Evolutionary conservation across 37 sponge, comb jelly and placozoan genomes (phyloP).

Genomic region (Agelas oroides): DNA sequence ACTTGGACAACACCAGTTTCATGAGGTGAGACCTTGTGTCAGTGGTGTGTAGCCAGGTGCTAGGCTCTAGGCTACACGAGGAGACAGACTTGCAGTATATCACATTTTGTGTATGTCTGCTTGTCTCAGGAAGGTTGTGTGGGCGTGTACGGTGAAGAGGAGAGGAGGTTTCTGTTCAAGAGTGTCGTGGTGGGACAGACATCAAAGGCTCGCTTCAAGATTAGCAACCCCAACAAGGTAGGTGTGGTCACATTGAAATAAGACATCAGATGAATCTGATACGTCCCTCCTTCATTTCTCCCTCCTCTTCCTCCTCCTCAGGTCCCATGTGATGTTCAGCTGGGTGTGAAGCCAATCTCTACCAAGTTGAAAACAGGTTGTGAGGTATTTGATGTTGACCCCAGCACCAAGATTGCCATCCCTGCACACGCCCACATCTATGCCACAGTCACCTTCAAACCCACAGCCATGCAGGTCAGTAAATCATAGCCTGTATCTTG

Average conservation of each 20-base stretch:
- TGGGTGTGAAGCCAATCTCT: constrained; percentile 25
- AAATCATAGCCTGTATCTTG: background rate
- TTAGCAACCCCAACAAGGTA: constrained; percentile 89
- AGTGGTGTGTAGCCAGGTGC: background rate
- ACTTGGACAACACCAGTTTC: constrained; percentile 61
- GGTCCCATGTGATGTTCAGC: constrained; percentile 91
- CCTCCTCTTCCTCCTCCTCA: background rate
- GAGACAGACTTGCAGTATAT: too few species aligned
- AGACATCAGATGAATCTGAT: too few species aligned
- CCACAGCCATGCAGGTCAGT: constrained; percentile 87
- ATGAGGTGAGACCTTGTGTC: too few species aligned
- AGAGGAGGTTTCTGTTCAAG: constrained; percentile 90
- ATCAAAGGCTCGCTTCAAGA: constrained; percentile 88
- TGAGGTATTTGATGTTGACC: constrained; percentile 88
- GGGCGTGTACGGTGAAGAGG: constrained; percentile 91
- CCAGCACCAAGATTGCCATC: constrained; percentile 77
- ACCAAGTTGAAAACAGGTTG: constrained; percentile 38
- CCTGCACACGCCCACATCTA: constrained; percentile 84
- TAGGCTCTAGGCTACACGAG: background rate
- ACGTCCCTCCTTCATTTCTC: too few species aligned
- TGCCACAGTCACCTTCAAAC: constrained; percentile 90
- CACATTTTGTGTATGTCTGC: too few species aligned
- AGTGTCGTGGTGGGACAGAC: constrained; percentile 91
- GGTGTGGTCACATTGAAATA: too few species aligned
- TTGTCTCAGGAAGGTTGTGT: constrained; percentile 46